phyloP scores from a whole-genome alignment of 2,888 invertebrate species.

The Netelia melanura region DNA sequence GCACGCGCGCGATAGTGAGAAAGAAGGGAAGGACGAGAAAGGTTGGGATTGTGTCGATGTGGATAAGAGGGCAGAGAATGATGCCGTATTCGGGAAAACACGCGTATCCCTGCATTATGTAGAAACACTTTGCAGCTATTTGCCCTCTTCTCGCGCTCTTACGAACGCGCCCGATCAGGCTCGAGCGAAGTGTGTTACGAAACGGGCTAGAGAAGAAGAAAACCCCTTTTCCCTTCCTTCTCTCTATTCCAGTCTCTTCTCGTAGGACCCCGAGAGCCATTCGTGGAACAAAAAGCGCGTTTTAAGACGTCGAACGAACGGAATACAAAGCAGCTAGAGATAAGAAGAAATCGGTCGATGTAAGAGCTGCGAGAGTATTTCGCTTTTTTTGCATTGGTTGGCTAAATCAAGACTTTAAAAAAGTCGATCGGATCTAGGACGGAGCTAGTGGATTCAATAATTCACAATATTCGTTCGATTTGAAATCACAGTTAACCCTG shows the following conservation, averaged over 20 bases:
- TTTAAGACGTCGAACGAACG: constrained; percentile 13
- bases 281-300: background rate
- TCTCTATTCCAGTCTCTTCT: background rate
- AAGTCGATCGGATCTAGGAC: too few species aligned
- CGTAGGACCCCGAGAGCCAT: constrained; percentile 6
- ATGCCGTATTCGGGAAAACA: constrained; percentile 65
- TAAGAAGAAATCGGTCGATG: background rate
- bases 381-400: background rate
- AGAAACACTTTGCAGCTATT: constrained; percentile 72
- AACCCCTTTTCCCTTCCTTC: background rate
- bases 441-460: too few species aligned
- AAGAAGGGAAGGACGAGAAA: constrained; percentile 62
- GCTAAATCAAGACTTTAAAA: background rate
- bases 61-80: constrained; percentile 8
- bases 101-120: constrained; percentile 76
- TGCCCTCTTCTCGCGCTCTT: constrained; percentile 58
- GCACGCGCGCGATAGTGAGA: background rate
- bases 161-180: constrained; percentile 20
- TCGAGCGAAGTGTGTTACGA: constrained; percentile 25
- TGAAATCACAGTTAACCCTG: too few species aligned
- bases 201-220: background rate
- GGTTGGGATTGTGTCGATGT: constrained; percentile 59
- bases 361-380: background rate
- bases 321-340: constrained; percentile 6
- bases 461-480: too few species aligned